Evolutionary conservation across 2,113 vertebrate species (phyloP), one percentile per base, ranked within the genome.

Genomic region (Eurypyga helias): DNA sequence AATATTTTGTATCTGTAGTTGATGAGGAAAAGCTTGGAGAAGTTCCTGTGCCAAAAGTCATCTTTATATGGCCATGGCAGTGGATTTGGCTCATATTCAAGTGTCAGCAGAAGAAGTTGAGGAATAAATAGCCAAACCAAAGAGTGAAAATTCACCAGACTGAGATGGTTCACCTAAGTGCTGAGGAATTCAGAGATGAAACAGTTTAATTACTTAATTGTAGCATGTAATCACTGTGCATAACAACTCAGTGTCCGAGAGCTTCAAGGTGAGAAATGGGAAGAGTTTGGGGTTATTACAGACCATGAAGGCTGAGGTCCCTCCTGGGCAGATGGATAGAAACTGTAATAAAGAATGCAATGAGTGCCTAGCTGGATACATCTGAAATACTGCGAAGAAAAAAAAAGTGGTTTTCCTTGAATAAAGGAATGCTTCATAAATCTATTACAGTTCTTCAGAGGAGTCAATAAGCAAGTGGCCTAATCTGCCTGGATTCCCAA

Each of bases 1-100:
- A 87, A 71, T 93, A 66, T 92, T 97, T 91, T 82, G 57, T 38
- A 71, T 84, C 87, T 92, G 65, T 34, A 84, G 89, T 67, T 87
- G 87, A 89, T 19, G 38, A 94, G 41, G 38, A 83, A 93, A 90
- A 96, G 93, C 77, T 94, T 57, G 46, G 73, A 87, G 81, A 66
- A 1, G 10, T 17, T 91, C 29, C 55, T 52, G 69, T 55, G 93
- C 96, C 96, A 91, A 65, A 87, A 93, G 17, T 29, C 65, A 79
- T 82, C 96, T 96, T 67, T 92, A 94, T 89, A 96, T 91, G 94
- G 96, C 87, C 0, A 0, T 26, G 69, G 72, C 80, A 67, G 21
- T 71, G 73, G 57, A 51, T 89, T 58, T 95, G 93, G 84, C 87
- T 82, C 14, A 0, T 25, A 12, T 17, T 89, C 87, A 95, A 89